Conservation (phyloP, 92 coral and sea anemone species). For the Heliopora coerulea region DNA sequence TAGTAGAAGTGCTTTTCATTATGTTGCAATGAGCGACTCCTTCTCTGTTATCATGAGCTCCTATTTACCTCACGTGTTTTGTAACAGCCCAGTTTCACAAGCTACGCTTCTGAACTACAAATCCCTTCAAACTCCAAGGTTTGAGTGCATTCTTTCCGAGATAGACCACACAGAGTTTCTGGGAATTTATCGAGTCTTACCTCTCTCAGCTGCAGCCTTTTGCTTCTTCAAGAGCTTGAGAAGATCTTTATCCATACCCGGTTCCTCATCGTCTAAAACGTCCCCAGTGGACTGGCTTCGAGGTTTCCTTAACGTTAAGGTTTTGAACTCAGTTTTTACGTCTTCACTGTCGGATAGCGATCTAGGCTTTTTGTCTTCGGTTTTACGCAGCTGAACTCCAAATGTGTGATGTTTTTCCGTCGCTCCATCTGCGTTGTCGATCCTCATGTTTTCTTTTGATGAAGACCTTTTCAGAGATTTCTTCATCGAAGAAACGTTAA, state of each 20-base stretch:
- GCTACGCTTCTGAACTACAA: too few relatives aligned
- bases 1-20: too few relatives aligned
- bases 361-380: conserved; percentile 11
- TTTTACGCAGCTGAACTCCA: conserved; percentile 87
- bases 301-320: conserved; percentile 66
- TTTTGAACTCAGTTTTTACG: conserved; percentile 44
- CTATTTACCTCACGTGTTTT: too few relatives aligned
- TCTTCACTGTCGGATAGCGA: background rate
- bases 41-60: too few relatives aligned
- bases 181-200: too few relatives aligned
- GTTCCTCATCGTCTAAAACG: conserved; percentile 64
- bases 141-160: too few relatives aligned
- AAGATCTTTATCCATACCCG: conserved; percentile 65
- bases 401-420: conserved; percentile 43
- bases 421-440: conserved; percentile 23
- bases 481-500: conserved; percentile 2
- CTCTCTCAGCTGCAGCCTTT: conserved; percentile 82
- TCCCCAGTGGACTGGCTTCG: conserved; percentile 85
- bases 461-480: conserved; percentile 61
- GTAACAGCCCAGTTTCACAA: too few relatives aligned
- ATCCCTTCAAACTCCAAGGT: too few relatives aligned
- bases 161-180: too few relatives aligned
- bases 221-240: conserved; percentile 65
- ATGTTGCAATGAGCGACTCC: too few relatives aligned
- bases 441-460: conserved; percentile 41